Conservation (phyloP, 2,888 invertebrate species). For the Oxyscelio sp. region DNA sequence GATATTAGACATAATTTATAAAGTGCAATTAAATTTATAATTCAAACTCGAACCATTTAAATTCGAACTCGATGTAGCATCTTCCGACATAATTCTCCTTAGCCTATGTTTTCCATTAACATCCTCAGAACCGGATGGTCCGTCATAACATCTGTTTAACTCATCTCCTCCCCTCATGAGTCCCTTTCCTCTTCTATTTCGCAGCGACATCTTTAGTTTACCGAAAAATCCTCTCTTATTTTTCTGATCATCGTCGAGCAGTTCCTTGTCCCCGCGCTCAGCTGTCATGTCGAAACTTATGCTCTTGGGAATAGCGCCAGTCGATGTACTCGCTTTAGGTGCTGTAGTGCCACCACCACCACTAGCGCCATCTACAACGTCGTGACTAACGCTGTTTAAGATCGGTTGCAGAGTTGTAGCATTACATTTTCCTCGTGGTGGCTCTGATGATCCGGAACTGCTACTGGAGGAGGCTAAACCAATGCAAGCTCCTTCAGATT, state of each 20-base stretch:
- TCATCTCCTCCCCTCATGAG: constrained; percentile 88
- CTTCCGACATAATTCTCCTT: constrained; percentile 88
- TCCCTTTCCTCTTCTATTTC: constrained; percentile 90
- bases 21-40: constrained; percentile 8
- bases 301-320: constrained; percentile 96
- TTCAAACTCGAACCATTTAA: constrained; percentile 76
- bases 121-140: constrained; percentile 83
- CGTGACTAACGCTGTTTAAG: constrained; percentile 79
- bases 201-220: constrained; percentile 92
- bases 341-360: constrained; percentile 70
- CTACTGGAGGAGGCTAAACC: constrained; percentile 55
- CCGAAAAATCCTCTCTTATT: constrained; percentile 92
- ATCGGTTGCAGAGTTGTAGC: constrained; percentile 75
- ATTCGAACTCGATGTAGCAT: constrained; percentile 83
- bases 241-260: constrained; percentile 90
- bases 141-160: constrained; percentile 84
- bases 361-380: constrained; percentile 58
- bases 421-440: constrained; percentile 23
- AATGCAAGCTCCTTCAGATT: constrained; percentile 31
- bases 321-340: constrained; percentile 90
- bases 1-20: too few relatives aligned
- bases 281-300: constrained; percentile 97
- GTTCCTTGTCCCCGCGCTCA: constrained; percentile 92
- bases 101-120: constrained; percentile 83
- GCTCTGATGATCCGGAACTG: constrained; percentile 48